These are phyloP conservation scores for Aphrophora alni DNA, from an alignment of 2,888 invertebrate genomes.

Conservation along the genomic window DNA sequence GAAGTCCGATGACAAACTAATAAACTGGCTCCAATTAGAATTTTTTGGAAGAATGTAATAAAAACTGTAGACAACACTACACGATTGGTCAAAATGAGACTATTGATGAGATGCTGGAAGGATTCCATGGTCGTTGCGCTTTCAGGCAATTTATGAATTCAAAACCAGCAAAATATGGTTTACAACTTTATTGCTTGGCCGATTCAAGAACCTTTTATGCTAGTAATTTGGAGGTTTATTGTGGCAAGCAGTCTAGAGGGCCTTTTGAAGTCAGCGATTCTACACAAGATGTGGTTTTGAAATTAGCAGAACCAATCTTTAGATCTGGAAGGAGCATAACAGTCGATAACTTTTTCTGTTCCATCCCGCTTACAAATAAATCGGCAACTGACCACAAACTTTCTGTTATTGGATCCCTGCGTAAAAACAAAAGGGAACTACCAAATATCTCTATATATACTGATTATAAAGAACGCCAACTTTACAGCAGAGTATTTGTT, in stretches of 20 bases:
- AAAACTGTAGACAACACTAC: slow-evolving; percentile 13
- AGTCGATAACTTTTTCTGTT: slow-evolving; percentile 11
- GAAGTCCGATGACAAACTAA: background rate
- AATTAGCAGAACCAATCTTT: background rate
- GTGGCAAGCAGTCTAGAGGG: background rate
- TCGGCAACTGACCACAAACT: background rate
- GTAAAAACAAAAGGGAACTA: slow-evolving; percentile 13
- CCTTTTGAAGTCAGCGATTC: background rate
- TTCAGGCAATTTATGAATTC: slow-evolving; percentile 6
- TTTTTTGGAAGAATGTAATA: background rate
- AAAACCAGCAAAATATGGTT: slow-evolving; percentile 21
- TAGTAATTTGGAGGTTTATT: slow-evolving; percentile 13
- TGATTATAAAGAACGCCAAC: background rate
- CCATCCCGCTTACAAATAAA: background rate
- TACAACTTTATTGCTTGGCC: background rate
- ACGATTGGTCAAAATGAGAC: background rate
- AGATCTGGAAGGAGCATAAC: background rate
- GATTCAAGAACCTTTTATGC: slow-evolving; percentile 9
- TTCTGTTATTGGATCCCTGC: background rate
- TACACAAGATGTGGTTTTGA: background rate
- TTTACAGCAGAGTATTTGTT: background rate
- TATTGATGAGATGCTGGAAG: slow-evolving; percentile 11
- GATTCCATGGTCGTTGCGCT: background rate
- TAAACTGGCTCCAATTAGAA: slow-evolving; percentile 14
- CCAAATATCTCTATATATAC: slow-evolving; percentile 6